Base-by-base conservation (phyloP, 2,797 vertebrate species). In the Clarias pachynema region DNA sequence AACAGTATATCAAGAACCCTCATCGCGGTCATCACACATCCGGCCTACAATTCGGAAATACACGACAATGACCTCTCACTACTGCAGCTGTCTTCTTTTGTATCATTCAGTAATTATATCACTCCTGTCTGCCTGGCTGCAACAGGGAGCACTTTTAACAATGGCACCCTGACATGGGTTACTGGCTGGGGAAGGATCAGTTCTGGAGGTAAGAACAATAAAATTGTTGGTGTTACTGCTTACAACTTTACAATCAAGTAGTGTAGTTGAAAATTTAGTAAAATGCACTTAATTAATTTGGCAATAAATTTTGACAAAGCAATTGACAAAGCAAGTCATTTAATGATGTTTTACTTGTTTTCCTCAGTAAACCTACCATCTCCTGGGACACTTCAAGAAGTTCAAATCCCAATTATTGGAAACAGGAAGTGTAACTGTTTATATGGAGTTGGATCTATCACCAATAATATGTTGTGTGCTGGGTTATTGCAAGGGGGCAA, bases 391-490 rank as follows among this genome's bases (percentile, higher is more conserved):
- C 87, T 95, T 14, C 94, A 93, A 85, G 88, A 95, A 82, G 89
- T 88, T 0, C 3, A 81, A 0, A 0, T 95, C 2, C 90, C 93
- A 0, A 24, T 94, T 3, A 79, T 95, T 62, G 92, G 92, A 37
- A 86, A 82, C 22, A 85, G 88, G 0, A 16, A 90, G 82, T 95
- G 94, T 22, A 70, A 57, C 0, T 87, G 78, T 3, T 72, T 90
- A 37, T 79, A 86, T 68, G 6, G 0, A 2, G 22, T 8, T n/a
- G 14, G 0, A 0, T 0, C 0, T 0, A 34, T 87, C 63, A 89
- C 82, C 1, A 1, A 59, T 0, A 92, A 92, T 53, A 92, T 92
- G 91, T 84, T 95, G 0, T 94, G 93, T 40, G 93, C 93, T 5
- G 92, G 88, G 3, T 0, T 57, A 2, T 0, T 2, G 9, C 9